Evolutionary conservation across 1,140 invertebrate species (phyloP).

Genomic region (Lutraria rhynchaena): DNA sequence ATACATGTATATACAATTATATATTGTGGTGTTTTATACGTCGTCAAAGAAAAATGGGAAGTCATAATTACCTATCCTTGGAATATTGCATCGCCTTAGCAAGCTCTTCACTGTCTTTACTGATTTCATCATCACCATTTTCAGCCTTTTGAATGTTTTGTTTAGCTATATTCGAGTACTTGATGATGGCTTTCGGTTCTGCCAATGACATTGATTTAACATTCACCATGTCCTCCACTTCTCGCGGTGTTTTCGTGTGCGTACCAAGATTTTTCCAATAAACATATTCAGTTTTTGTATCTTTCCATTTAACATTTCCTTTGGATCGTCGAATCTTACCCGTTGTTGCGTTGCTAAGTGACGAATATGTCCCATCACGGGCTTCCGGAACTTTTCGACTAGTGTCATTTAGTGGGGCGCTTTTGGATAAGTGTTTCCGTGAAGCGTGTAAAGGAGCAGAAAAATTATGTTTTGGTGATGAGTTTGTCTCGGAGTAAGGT

Average conservation of each 20-base stretch:
- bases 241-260: background rate
- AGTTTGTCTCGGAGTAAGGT: conserved; percentile 16
- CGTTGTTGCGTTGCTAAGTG: conserved; percentile 25
- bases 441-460: background rate
- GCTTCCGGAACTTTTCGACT: background rate
- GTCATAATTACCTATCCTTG: conserved; percentile 16
- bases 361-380: conserved; percentile 27
- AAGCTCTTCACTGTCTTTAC: background rate
- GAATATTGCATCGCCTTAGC: conserved; percentile 37
- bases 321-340: conserved; percentile 30
- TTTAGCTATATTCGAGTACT: conserved; percentile 24
- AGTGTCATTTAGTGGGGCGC: conserved; percentile 22
- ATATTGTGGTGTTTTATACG: background rate
- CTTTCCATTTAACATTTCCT: conserved; percentile 48
- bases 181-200: conserved; percentile 26
- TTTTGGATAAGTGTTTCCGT: conserved; percentile 43
- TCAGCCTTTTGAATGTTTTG: conserved; percentile 9
- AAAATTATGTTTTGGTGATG: background rate
- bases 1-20: background rate
- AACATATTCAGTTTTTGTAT: conserved; percentile 20
- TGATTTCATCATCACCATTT: background rate
- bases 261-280: conserved; percentile 31
- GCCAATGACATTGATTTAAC: conserved; percentile 25
- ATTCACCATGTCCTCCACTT: conserved; percentile 32
- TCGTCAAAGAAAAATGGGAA: background rate